These are phyloP conservation scores for Cherax destructor DNA, from an alignment of 1,140 invertebrate genomes.

Conservation along the genomic window DNA sequence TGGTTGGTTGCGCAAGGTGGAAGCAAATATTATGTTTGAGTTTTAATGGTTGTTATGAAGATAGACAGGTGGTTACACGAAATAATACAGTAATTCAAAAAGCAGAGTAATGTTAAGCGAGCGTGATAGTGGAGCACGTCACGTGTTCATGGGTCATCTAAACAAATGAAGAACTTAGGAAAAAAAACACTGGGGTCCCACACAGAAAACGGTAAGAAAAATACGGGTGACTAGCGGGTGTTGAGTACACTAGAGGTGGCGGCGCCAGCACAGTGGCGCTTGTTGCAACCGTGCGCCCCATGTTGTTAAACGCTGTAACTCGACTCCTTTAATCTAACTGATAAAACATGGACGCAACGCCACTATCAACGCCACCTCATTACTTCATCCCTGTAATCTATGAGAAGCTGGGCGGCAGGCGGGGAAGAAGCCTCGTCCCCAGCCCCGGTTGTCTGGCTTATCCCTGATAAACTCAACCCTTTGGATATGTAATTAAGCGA, in stretches of 20 bases:
- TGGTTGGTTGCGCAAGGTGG: conserved; percentile 20
- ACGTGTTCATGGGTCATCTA: not conserved
- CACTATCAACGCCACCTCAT: conserved; percentile 45
- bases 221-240: not conserved
- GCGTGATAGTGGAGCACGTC: not conserved
- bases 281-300: not conserved
- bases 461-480: not conserved
- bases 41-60: not conserved
- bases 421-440: not conserved
- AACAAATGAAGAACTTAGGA: not conserved
- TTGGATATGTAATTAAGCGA: not conserved
- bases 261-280: conserved; percentile 3
- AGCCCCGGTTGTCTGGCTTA: not conserved
- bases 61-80: not conserved
- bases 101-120: too few species aligned
- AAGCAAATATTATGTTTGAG: not conserved
- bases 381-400: conserved; percentile 47
- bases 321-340: conserved; percentile 30
- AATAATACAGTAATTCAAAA: not conserved
- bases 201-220: conserved; percentile 25
- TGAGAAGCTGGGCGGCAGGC: conserved; percentile 24
- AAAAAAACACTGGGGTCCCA: conserved; percentile 3
- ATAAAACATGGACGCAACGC: conserved; percentile 31
- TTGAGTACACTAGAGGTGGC: not conserved
- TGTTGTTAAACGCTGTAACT: conserved; percentile 45